phyloP scores from a whole-genome alignment of 2,113 vertebrate species.

The Tachysurus fulvidraco region DNA sequence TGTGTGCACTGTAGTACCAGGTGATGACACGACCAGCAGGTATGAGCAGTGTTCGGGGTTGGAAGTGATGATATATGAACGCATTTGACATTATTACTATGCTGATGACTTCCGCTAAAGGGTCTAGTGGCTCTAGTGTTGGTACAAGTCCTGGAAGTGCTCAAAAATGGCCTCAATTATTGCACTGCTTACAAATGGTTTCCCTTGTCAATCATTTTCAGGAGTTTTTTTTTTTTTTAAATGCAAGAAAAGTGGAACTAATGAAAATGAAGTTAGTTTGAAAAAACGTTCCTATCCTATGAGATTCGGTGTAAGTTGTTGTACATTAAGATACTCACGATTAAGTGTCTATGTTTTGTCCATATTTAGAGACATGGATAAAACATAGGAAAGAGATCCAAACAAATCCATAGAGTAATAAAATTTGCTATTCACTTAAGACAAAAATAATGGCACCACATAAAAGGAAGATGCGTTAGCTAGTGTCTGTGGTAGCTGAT shows the following conservation, averaged over 20 bases:
- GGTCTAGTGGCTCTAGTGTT: slow-evolving; percentile 57
- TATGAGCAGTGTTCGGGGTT: slow-evolving; percentile 41
- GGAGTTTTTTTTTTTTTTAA: background rate
- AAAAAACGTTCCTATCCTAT: background rate
- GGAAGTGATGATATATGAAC: slow-evolving; percentile 67
- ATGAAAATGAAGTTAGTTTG: background rate
- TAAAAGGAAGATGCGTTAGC: background rate
- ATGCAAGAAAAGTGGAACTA: too few relatives aligned
- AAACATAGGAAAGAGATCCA: background rate
- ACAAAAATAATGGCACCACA: background rate
- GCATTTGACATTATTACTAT: slow-evolving; percentile 59
- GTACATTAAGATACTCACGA: background rate
- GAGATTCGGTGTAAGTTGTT: background rate
- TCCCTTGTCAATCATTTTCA: background rate
- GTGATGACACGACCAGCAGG: slow-evolving; percentile 39
- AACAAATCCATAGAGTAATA: background rate
- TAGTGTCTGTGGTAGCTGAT: background rate
- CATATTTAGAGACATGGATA: too few relatives aligned
- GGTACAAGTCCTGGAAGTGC: slow-evolving; percentile 61
- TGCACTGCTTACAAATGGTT: background rate
- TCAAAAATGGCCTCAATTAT: background rate
- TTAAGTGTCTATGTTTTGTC: background rate
- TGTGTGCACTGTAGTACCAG: background rate
- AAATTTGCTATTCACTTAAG: background rate
- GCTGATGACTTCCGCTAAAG: slow-evolving; percentile 45